phyloP scores from a whole-genome alignment of 2,113 vertebrate genomes.

The Columbina picui region DNA sequence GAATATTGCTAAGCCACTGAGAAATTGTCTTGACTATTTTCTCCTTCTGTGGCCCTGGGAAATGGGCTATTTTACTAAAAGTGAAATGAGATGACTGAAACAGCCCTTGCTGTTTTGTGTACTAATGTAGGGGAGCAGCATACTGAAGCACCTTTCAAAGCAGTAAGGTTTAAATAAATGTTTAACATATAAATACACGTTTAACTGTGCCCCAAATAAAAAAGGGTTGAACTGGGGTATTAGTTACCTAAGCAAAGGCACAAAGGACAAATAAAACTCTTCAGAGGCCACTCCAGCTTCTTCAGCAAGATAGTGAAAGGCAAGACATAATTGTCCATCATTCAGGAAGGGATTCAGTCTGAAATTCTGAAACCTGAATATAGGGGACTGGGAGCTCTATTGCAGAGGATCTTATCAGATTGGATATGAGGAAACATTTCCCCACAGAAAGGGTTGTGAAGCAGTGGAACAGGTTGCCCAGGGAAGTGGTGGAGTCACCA shows the following conservation, averaged over 20 bases:
- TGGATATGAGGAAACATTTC: too few species aligned
- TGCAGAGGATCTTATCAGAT: accelerated
- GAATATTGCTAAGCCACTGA: not conserved
- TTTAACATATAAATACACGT: not conserved
- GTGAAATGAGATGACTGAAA: not conserved
- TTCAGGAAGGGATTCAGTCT: not conserved
- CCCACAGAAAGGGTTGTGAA: too few species aligned
- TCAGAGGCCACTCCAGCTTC: not conserved
- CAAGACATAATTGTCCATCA: not conserved
- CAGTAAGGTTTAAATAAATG: not conserved
- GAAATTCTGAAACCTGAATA: not conserved
- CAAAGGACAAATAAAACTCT: not conserved
- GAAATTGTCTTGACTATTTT: not conserved
- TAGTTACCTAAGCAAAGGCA: not conserved
- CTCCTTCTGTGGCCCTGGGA: not conserved
- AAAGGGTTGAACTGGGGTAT: not conserved
- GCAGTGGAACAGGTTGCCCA: too few species aligned
- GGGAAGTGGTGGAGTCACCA: too few species aligned
- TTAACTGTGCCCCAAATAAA: not conserved
- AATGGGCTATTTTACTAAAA: not conserved
- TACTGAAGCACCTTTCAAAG: not conserved
- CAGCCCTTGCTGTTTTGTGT: not conserved
- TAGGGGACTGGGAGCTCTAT: not conserved
- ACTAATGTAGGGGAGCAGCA: not conserved
- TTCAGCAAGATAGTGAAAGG: not conserved